Evolutionary conservation across 2,888 invertebrate genomes (phyloP).

Genomic region (Holacanthella duospinosa): DNA sequence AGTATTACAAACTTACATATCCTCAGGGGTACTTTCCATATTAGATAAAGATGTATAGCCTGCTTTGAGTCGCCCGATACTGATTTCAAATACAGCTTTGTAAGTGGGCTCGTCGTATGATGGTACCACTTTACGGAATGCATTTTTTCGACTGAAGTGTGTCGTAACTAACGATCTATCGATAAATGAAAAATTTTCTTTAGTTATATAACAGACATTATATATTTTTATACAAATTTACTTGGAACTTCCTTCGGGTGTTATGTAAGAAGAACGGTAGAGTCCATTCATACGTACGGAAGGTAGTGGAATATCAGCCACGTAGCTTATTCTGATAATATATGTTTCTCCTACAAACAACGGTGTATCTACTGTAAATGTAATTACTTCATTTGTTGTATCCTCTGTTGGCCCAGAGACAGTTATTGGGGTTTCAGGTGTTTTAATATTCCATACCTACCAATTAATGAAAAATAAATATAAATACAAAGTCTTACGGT

Average conservation of each 20-base stretch:
- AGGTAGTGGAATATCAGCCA: slow-evolving; percentile 14
- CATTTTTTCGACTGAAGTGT: slow-evolving; percentile 14
- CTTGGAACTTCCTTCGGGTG: not conserved
- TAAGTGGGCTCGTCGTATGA: slow-evolving; percentile 16
- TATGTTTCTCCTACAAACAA: slow-evolving; percentile 16
- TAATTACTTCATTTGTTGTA: not conserved
- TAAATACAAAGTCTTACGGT: not conserved
- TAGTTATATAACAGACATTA: too few relatives aligned
- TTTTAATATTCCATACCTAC: not conserved
- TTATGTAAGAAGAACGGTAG: slow-evolving; percentile 20
- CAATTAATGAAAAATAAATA: not conserved
- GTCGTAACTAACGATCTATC: slow-evolving; percentile 17
- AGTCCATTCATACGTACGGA: slow-evolving; percentile 17
- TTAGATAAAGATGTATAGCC: slow-evolving; percentile 14
- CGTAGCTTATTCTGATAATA: slow-evolving; percentile 21
- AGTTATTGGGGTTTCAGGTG: not conserved
- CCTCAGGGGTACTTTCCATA: too few relatives aligned
- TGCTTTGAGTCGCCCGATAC: slow-evolving; percentile 9
- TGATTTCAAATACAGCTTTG: slow-evolving; percentile 16
- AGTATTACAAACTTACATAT: too few relatives aligned
- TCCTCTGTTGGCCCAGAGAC: not conserved
- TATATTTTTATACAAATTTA: too few relatives aligned
- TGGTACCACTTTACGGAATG: slow-evolving; percentile 16
- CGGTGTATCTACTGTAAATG: slow-evolving; percentile 6
- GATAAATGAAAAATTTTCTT: too few relatives aligned